phyloP scores from a whole-genome alignment of 2,888 invertebrate genomes.

The Polietes domitor region DNA sequence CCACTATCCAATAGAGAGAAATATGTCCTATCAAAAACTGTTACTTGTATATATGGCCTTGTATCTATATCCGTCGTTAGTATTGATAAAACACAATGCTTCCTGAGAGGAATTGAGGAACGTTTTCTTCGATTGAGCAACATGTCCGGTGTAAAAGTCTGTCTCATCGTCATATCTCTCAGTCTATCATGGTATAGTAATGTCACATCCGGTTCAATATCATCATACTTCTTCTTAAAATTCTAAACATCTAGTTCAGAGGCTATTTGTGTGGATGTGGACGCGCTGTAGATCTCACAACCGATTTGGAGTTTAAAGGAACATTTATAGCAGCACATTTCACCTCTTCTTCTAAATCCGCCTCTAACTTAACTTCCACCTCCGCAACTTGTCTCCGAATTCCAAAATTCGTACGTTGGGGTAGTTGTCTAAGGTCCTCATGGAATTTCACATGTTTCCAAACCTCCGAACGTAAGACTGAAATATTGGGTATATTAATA shows the following conservation, averaged over 20 bases:
- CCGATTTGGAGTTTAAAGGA: background rate
- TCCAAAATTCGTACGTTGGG: background rate
- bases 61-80: background rate
- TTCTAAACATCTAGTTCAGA: background rate
- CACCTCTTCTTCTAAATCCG: slow-evolving; percentile 54
- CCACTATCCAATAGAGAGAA: slow-evolving; percentile 7
- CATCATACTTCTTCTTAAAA: background rate
- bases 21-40: background rate
- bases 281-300: background rate
- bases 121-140: background rate
- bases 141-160: background rate
- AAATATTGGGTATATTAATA: background rate
- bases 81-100: background rate
- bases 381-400: slow-evolving; percentile 21
- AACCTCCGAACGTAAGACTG: slow-evolving; percentile 10
- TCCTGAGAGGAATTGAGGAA: background rate
- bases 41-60: background rate
- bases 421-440: background rate
- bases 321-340: slow-evolving; percentile 62
- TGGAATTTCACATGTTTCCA: slow-evolving; percentile 36
- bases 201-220: background rate
- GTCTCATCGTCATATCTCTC: background rate
- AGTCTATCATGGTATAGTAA: background rate
- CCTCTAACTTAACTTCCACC: slow-evolving; percentile 45
- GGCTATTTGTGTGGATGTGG: background rate